Conservation (phyloP, 2,113 vertebrate genomes). For the Fukomys damarensis region DNA sequence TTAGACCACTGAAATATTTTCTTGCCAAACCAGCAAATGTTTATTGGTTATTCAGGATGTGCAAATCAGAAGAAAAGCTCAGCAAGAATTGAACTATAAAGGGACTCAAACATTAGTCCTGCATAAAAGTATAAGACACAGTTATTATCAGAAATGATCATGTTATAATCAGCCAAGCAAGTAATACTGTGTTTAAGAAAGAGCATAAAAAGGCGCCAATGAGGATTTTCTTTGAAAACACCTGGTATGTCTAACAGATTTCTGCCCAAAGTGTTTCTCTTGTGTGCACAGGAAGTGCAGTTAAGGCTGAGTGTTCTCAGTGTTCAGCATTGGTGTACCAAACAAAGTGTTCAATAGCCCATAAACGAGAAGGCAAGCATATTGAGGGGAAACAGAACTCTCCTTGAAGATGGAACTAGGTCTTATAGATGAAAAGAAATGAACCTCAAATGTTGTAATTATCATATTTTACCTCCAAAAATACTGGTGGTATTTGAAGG, state of each 20-base stretch:
- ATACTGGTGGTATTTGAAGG: conserved; percentile 36
- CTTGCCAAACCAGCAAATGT: background rate
- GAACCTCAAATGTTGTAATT: conserved; percentile 27
- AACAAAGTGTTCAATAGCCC: background rate
- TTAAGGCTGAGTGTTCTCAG: background rate
- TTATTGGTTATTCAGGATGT: background rate
- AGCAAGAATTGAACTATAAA: conserved; percentile 29
- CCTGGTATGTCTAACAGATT: conserved; percentile 16
- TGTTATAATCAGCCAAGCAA: background rate
- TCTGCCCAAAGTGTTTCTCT: conserved; percentile 13
- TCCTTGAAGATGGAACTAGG: conserved; percentile 12
- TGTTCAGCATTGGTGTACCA: background rate
- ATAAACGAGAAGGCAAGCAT: background rate
- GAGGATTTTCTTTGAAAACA: background rate
- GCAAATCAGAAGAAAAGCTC: background rate
- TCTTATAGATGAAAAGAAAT: conserved; percentile 50
- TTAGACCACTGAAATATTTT: background rate
- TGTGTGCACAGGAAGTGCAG: background rate
- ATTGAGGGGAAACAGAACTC: conserved; percentile 26
- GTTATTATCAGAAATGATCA: background rate
- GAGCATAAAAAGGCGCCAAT: background rate
- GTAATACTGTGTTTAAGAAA: background rate
- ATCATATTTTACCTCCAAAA: conserved; percentile 57
- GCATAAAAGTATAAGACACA: background rate
- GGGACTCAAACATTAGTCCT: background rate